Conservation (phyloP, 2,797 vertebrate genomes). For the Lateolabrax maculatus region DNA sequence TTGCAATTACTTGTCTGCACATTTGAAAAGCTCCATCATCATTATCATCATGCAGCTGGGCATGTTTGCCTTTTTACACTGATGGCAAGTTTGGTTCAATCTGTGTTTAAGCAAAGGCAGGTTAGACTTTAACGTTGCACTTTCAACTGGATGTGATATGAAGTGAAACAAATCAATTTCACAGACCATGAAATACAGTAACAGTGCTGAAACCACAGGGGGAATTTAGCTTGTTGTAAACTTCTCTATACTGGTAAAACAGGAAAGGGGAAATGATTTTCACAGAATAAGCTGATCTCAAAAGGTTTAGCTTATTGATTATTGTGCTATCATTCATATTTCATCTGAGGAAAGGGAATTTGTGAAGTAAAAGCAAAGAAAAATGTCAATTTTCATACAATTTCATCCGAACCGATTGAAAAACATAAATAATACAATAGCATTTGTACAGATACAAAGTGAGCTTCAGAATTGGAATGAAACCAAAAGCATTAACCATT, state of each 20-base stretch:
- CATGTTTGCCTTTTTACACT: conserved; percentile 55
- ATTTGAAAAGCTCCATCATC: conserved; percentile 67
- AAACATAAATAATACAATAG: conserved; percentile 46
- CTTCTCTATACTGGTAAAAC: conserved; percentile 73
- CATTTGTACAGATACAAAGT: conserved; percentile 17
- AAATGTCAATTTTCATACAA: conserved; percentile 47
- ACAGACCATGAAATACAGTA: conserved; percentile 85
- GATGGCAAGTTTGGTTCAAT: conserved; percentile 69
- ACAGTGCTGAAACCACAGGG: conserved; percentile 80
- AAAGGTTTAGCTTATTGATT: conserved; percentile 70
- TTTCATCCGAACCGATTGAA: conserved; percentile 40
- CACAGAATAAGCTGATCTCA: conserved; percentile 62
- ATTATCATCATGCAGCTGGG: conserved; percentile 67
- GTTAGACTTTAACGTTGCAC: conserved; percentile 74
- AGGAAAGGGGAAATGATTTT: conserved; percentile 74
- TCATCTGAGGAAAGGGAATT: conserved; percentile 47
- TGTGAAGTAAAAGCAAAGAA: conserved; percentile 41
- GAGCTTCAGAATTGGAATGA: conserved; percentile 63
- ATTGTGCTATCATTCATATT: conserved; percentile 61
- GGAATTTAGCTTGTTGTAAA: conserved; percentile 78
- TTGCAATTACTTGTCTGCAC: conserved; percentile 72
- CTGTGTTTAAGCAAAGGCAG: conserved; percentile 78
- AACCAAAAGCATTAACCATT: conserved; percentile 62
- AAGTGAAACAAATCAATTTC: conserved; percentile 86
- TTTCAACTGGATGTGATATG: conserved; percentile 82